A percentile compares a stretch with the other conserved stretches of the same genome.
Conservation (phyloP, 1,140 invertebrate genomes). For the Drosophila asahinai region DNA sequence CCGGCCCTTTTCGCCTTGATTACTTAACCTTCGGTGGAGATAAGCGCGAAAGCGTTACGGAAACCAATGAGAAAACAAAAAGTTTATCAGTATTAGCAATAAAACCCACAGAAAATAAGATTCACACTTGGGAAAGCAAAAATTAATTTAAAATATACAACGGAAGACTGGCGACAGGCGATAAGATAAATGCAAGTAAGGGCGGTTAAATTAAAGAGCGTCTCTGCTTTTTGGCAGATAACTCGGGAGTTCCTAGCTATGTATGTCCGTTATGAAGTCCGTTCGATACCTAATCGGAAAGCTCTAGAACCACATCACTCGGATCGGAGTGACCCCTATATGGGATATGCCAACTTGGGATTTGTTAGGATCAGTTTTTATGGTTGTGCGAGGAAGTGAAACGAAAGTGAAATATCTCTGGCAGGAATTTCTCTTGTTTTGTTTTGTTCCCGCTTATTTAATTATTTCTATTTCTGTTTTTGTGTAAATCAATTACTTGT, state of each 20-base stretch:
- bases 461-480: slow-evolving; percentile 44
- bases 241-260: neutral
- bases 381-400: slow-evolving; percentile 20
- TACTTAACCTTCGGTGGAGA: slow-evolving; percentile 35
- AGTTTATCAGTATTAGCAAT: slow-evolving; percentile 32
- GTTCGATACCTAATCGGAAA: neutral
- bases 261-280: neutral
- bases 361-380: slow-evolving; percentile 3
- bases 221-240: slow-evolving; percentile 33
- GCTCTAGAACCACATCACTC: slow-evolving; percentile 9
- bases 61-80: slow-evolving; percentile 25
- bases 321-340: slow-evolving; percentile 11
- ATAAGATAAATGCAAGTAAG: slow-evolving; percentile 51
- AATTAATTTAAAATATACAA: slow-evolving; percentile 68
- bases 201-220: slow-evolving; percentile 8
- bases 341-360: slow-evolving; percentile 23
- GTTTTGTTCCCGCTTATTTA: slow-evolving; percentile 2
- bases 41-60: slow-evolving; percentile 26
- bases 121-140: slow-evolving; percentile 9
- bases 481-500: slow-evolving; percentile 71
- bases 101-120: slow-evolving; percentile 12
- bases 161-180: slow-evolving; percentile 60
- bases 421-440: slow-evolving; percentile 20
- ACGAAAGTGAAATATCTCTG: slow-evolving; percentile 29
- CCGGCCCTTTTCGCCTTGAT: slow-evolving; percentile 22